These are phyloP conservation scores for Euleptes europaea DNA, from an alignment of 2,113 vertebrate species.

Conservation along the genomic window DNA sequence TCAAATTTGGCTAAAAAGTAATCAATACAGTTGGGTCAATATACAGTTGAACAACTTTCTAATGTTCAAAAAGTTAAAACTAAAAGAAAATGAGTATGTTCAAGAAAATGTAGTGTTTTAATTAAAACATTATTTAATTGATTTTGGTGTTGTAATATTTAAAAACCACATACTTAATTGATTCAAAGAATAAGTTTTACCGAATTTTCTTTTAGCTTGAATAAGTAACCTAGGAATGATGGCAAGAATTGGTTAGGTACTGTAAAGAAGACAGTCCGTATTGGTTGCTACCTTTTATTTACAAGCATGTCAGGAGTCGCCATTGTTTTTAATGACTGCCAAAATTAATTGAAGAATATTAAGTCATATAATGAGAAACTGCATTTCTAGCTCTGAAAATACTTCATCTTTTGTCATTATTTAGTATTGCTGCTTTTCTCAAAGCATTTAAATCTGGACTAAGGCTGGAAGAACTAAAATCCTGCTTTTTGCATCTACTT, in stretches of 20 bases:
- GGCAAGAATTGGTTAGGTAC: not conserved
- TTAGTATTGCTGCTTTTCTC: constrained; percentile 46
- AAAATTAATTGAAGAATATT: not conserved
- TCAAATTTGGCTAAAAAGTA: not conserved
- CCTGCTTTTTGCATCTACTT: constrained; percentile 50
- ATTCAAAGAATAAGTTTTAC: not conserved
- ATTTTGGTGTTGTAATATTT: not conserved
- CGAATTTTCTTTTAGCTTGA: not conserved
- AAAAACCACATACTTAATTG: not conserved
- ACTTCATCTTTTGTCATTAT: constrained; percentile 27
- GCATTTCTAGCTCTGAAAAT: constrained; percentile 31
- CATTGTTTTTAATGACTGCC: not conserved
- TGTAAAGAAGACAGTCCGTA: not conserved
- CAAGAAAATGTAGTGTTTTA: not conserved
- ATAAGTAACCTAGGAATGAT: not conserved
- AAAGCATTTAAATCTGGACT: constrained; percentile 51
- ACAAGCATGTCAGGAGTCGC: not conserved
- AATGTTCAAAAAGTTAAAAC: not conserved
- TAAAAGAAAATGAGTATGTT: not conserved
- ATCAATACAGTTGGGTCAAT: not conserved
- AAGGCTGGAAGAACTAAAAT: constrained; percentile 47
- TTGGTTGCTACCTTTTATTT: constrained; percentile 18
- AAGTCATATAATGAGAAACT: constrained; percentile 5
- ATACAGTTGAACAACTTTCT: not conserved
- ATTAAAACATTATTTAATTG: not conserved